Evolutionary conservation across 2,888 invertebrate genomes (phyloP), one percentile per base, ranked within the genome.

Genomic region (Lampropteryx suffumata): DNA sequence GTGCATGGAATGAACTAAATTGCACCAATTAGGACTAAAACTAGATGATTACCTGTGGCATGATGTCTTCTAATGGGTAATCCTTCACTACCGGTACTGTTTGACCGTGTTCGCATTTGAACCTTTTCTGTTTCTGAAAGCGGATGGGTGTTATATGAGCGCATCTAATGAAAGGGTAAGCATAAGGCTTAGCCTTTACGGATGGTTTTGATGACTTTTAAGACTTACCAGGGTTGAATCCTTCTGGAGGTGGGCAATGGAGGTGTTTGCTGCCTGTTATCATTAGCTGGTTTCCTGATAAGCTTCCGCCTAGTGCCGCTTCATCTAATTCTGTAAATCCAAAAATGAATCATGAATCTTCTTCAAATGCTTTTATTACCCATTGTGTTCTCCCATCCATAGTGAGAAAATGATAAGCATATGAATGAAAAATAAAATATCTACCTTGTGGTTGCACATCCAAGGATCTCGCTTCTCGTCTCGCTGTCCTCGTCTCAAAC

Each of bases 251-350:
- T 66, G 94, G 94, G 79, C 95, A 95, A 87, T 95, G 95, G 70
- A 95, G 92, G 84, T 94, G 93, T 80, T 93, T 94, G 90, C 95
- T 94, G 87, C 95, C 95, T 69, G 94, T 92, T 74, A 95, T 94
- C 90, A 94, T 93, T 63, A 93, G 89, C 79, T 94, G 93, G 91
- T 95, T 96, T 76, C 95, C 95, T 62, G 94, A 94, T 75, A 94
- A 90, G 79, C 89, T 93, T 80, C 89, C 92, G 82, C 92, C 84
- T 32, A 85, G 68, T 53, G 73, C 64, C 59, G 68, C 64, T 59
- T 84, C 92, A 72, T 88, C 87, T 75, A 91, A 80, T 65, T 91
- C 91, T 90, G 73, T 3, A 76, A 74, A 53, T 21, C 3, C 12
- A 3, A 48, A 8, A 27, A 27, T 10, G 1, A 21, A 30, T 32